Evolutionary conservation across 1,140 invertebrate species (phyloP), one percentile per base, ranked within the genome.

Genomic region (Caligus rogercresseyi): DNA sequence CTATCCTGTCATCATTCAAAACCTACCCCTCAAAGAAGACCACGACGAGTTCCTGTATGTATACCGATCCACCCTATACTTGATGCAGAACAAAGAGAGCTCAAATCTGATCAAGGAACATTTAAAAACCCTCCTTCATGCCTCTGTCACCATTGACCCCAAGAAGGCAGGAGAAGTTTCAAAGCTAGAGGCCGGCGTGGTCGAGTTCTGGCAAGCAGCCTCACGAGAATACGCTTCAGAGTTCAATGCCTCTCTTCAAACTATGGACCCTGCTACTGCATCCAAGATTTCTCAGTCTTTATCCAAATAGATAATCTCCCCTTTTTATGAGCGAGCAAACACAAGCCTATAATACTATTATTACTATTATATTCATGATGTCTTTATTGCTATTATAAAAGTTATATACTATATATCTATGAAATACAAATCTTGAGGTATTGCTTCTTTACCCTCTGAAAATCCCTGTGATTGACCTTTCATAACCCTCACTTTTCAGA

Each of bases 21-120:
- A 63, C 13, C 25, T 63, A 7, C 61, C 61, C 18, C 53, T 63
- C 21, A 54, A 55, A 19, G 52, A 58, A 19, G 61, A 63, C 19
- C 14, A 59, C 13, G 53, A 58, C 1, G 61, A 63, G 31, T 56
- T 19, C 18, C 13, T 19, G 55, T 19, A 3, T 3, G 23, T 57
- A 11, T 57, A 43, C n/a, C 31, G 31, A 7, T 7, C 31, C n/a
- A n/a, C n/a, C n/a, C n/a, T 43, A n/a, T n/a, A 43, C n/a, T n/a
- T 43, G 7, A 43, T 43, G 7, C 31, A 11, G 7, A n/a, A 11
- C n/a, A 43, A 43, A n/a, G 31, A 43, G 7, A 43, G n/a, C 31
- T n/a, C n/a, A 11, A 7, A 43, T n/a, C n/a, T 43, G 7, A n/a
- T 43, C n/a, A 43, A 43, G 31, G 31, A 43, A 11, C 7, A 43